These are phyloP conservation scores for Nemurella pictetii DNA, from an alignment of 2,888 invertebrate species.

Conservation along the genomic window DNA sequence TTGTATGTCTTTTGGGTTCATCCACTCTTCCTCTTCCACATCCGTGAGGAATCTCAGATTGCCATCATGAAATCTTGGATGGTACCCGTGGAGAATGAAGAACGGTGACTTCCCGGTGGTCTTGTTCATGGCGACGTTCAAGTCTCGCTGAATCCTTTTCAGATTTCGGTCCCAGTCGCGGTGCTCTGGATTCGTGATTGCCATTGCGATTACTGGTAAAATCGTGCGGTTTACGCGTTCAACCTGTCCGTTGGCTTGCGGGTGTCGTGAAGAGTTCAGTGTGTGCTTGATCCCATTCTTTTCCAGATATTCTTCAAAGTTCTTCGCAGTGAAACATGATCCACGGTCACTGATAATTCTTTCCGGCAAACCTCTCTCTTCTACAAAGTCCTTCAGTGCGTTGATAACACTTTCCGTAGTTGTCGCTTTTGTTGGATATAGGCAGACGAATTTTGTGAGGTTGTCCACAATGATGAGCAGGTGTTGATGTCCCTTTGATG, in stretches of 20 bases:
- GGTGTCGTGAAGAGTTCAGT: slow-evolving; percentile 44
- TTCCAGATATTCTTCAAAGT: slow-evolving; percentile 43
- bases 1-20: background rate
- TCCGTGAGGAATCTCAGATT: background rate
- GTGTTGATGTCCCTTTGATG: background rate
- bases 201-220: slow-evolving; percentile 38
- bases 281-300: slow-evolving; percentile 44
- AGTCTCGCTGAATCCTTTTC: background rate
- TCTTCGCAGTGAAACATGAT: slow-evolving; percentile 45
- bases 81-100: background rate
- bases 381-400: background rate
- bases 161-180: slow-evolving; percentile 4
- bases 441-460: background rate
- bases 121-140: background rate
- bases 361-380: slow-evolving; percentile 42
- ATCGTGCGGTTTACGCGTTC: slow-evolving; percentile 42
- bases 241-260: slow-evolving; percentile 43
- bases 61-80: background rate
- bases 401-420: background rate
- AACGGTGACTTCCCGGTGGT: background rate
- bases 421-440: background rate
- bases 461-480: slow-evolving; percentile 4
- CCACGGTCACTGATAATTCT: slow-evolving; percentile 46
- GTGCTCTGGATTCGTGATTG: background rate
- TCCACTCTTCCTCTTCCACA: background rate